Conservation (phyloP, 2,113 vertebrate species). For the Chaetodon auriga region DNA sequence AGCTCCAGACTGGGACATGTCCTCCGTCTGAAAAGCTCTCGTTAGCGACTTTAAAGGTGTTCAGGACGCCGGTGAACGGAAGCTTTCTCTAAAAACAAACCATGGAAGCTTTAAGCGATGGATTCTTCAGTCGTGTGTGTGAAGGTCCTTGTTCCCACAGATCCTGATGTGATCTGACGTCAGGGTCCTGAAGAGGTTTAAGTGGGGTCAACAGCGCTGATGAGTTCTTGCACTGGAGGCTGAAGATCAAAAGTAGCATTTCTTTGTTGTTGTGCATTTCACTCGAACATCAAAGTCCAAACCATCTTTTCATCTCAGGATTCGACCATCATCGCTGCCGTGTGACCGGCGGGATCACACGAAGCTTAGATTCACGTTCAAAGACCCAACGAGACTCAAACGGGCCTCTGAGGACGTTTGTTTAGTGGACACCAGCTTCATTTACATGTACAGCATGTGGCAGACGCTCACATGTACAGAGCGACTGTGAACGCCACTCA, state of each 20-base stretch:
- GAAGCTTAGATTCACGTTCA: neutral
- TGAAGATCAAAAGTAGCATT: neutral
- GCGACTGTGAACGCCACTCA: neutral
- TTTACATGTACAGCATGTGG: neutral
- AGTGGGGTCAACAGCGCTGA: neutral
- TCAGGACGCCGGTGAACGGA: too few species aligned
- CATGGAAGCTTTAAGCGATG: too few species aligned
- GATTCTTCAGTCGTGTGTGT: too few species aligned
- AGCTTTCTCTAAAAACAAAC: too few species aligned
- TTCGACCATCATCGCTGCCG: neutral
- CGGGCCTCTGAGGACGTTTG: neutral
- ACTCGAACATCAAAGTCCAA: neutral
- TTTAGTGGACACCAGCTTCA: neutral
- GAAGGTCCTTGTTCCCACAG: too few species aligned
- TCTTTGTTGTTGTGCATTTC: neutral
- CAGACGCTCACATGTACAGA: neutral
- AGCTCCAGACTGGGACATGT: too few species aligned
- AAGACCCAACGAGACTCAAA: neutral
- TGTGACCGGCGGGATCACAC: neutral
- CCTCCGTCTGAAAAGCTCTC: too few species aligned
- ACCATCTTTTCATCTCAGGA: neutral
- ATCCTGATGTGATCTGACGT: neutral
- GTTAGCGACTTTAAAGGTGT: too few species aligned
- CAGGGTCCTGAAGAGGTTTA: neutral
- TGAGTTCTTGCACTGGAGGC: neutral